These are phyloP conservation scores for Distichodus sexfasciatus DNA, from an alignment of 2,797 vertebrate genomes.

Conservation along the genomic window DNA sequence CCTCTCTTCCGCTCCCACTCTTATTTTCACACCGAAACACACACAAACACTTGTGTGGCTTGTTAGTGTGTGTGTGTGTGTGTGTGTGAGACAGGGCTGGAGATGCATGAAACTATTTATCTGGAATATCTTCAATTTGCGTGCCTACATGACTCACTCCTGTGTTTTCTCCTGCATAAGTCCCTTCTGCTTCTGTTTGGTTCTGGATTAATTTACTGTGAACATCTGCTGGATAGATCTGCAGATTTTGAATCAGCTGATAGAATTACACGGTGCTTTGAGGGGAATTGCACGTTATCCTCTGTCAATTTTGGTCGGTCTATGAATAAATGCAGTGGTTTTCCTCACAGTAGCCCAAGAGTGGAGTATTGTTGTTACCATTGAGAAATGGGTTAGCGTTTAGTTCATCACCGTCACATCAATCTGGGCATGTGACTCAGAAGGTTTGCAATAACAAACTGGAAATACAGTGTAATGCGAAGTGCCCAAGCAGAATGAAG, in stretches of 20 bases:
- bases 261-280: background rate
- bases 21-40: background rate
- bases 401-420: too few relatives aligned
- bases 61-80: background rate
- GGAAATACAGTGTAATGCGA: too few relatives aligned
- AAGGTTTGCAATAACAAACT: too few relatives aligned
- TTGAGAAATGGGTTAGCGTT: too few relatives aligned
- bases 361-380: too few relatives aligned
- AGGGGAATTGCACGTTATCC: background rate
- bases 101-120: background rate
- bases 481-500: too few relatives aligned
- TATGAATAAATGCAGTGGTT: background rate
- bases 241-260: background rate
- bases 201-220: background rate
- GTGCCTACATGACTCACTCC: slow-evolving; percentile 13
- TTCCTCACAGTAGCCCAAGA: background rate
- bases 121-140: slow-evolving; percentile 27
- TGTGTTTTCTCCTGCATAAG: background rate
- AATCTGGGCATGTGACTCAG: too few relatives aligned
- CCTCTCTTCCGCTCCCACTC: background rate
- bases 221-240: background rate
- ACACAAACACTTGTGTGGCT: background rate
- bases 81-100: background rate
- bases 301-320: background rate
- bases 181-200: background rate